A percentile compares a stretch with the other conserved stretches of the same genome.
Conservation (phyloP, 2,888 invertebrate genomes). For the Tetanocera ferruginea region DNA sequence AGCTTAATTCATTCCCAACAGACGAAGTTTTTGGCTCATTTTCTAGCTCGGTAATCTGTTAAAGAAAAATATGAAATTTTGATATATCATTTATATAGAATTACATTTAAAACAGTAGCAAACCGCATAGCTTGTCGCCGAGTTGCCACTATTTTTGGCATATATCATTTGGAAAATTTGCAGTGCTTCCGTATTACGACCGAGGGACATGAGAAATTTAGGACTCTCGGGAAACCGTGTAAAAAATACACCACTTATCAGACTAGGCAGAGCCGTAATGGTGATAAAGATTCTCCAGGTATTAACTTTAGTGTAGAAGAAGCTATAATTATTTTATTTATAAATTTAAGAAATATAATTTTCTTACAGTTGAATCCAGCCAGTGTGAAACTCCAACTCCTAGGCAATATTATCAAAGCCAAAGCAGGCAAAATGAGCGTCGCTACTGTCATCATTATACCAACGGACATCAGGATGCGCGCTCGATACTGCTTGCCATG, state of each 20-base stretch:
- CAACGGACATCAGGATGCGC: slow-evolving; percentile 76
- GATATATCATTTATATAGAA: too few species aligned
- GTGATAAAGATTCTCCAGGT: slow-evolving; percentile 72
- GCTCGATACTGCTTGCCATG: slow-evolving; percentile 78
- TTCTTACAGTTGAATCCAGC: slow-evolving; percentile 57
- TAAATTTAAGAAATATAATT: not conserved
- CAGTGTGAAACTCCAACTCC: slow-evolving; percentile 72
- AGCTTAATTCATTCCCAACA: not conserved
- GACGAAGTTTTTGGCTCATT: not conserved
- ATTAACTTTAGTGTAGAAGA: slow-evolving; percentile 51
- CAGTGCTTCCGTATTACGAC: slow-evolving; percentile 52
- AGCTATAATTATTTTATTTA: not conserved
- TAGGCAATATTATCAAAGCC: slow-evolving; percentile 81
- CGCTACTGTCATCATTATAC: slow-evolving; percentile 77
- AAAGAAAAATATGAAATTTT: not conserved
- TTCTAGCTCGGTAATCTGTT: not conserved
- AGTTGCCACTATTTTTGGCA: slow-evolving; percentile 75
- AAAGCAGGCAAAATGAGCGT: slow-evolving; percentile 77
- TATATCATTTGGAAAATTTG: slow-evolving; percentile 73
- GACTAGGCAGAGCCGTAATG: slow-evolving; percentile 74
- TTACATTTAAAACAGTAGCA: not conserved
- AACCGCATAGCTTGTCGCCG: slow-evolving; percentile 56
- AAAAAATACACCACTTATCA: slow-evolving; percentile 72
- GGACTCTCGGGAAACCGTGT: slow-evolving; percentile 71
- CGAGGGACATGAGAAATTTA: slow-evolving; percentile 55